Conservation (phyloP, 2,797 vertebrate genomes). For the Carcharodon carcharias region DNA sequence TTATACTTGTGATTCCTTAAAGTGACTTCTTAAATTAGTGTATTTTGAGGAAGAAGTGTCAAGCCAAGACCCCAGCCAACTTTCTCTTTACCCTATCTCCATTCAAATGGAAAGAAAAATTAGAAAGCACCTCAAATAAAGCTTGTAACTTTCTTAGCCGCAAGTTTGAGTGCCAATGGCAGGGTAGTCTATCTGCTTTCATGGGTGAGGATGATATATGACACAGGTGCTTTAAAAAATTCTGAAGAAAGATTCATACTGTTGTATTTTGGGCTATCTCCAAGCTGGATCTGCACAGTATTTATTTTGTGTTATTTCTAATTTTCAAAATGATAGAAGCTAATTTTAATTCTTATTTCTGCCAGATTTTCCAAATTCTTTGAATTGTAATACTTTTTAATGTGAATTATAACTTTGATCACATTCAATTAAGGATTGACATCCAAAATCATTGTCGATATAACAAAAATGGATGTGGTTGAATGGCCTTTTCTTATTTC, state of each 20-base stretch:
- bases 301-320: background rate
- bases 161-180: background rate
- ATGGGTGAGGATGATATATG: background rate
- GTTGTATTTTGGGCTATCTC: background rate
- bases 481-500: background rate
- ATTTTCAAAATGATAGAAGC: background rate
- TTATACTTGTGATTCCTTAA: background rate
- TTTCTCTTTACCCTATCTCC: background rate
- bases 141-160: background rate
- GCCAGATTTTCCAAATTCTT: background rate
- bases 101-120: background rate
- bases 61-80: background rate
- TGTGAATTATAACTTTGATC: background rate
- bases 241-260: background rate
- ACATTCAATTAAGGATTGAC: background rate
- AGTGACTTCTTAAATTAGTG: background rate
- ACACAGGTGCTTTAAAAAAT: background rate
- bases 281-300: background rate
- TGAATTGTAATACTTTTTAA: background rate
- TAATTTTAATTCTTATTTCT: background rate
- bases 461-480: conserved; percentile 38
- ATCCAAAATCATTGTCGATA: background rate
- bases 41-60: background rate
- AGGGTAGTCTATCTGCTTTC: background rate
- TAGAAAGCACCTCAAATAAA: background rate